Evolutionary conservation across 2,113 vertebrate species (phyloP), one percentile per base, ranked within the genome.

Genomic region (Scomber scombrus): DNA sequence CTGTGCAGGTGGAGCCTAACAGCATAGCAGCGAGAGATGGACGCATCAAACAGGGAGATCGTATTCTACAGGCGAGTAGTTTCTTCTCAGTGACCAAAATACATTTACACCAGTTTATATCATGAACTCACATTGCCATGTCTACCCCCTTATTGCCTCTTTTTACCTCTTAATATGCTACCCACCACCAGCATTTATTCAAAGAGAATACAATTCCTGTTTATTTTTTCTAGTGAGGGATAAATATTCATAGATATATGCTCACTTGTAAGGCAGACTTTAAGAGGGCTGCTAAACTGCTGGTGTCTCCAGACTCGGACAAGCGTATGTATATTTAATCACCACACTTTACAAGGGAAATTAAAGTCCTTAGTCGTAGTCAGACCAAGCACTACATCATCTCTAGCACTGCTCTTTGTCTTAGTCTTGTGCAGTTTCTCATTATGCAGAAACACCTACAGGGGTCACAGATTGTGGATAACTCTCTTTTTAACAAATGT

Each of bases 1-100:
- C 67, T 68, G 45, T 85, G 58, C 89, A 99, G 98, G 95, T 99
- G 83, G 97, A 96, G 88, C 96, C 96, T 4, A 96, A 98, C 79
- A 98, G 97, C 86, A 97, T 98, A 63, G 97, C 98, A 55, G 97
- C 97, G 54, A 95, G 93, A 94, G 97, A 99, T 0, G 98, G 97
- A 12, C 96, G 96, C 58, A 99, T 99, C 88, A 95, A 95, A 71
- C 96, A 98, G 88, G 97, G 97, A 71, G 97, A 99, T 86, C 95
- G 97, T 15, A 99, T 99, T 92, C 91, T 99, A 82, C 97, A 99
- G 93, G 98, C 98, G 93, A 15, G 54, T 68, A 40, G 60, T 78
- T 64, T 81, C n/a, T 29, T 54, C 49, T 54, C 55, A 40, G 34
- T 26, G 11, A 50, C 50, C 1, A 23, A 34, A 50, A 26, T 21